A percentile compares a stretch with the other conserved stretches of the same genome.
These are phyloP conservation scores for Metalampra italica DNA, from an alignment of 2,888 invertebrate species.

Conservation along the genomic window DNA sequence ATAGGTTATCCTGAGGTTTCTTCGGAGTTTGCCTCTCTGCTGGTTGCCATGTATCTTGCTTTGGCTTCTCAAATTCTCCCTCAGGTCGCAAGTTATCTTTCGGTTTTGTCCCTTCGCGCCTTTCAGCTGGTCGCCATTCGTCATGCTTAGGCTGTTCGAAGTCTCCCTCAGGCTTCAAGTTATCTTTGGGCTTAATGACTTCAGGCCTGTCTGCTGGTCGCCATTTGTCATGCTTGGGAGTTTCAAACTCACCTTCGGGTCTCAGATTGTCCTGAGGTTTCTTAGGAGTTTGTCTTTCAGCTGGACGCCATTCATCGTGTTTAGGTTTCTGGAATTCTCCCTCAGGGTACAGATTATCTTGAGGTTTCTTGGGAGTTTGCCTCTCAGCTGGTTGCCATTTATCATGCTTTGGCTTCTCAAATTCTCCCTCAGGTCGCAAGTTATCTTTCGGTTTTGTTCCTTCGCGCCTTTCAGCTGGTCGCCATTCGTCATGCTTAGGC, in stretches of 20 bases:
- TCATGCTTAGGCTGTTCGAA: constrained; percentile 61
- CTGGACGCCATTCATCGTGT: constrained; percentile 54
- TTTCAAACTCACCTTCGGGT: constrained; percentile 76
- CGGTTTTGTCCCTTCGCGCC: constrained; percentile 61
- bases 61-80: constrained; percentile 51
- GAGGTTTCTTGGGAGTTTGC: constrained; percentile 45
- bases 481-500: constrained; percentile 50
- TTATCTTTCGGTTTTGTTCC: constrained; percentile 45
- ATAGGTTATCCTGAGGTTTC: constrained; percentile 68
- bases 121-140: constrained; percentile 58
- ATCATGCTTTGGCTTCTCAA: constrained; percentile 59
- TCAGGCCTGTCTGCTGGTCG: constrained; percentile 50
- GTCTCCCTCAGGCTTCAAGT: constrained; percentile 65
- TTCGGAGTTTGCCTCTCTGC: constrained; percentile 50
- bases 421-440: constrained; percentile 65
- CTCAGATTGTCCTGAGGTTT: constrained; percentile 70
- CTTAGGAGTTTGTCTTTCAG: constrained; percentile 54
- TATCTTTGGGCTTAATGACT: constrained; percentile 40
- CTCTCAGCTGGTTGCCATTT: constrained; percentile 53
- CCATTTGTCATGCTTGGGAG: constrained; percentile 57
- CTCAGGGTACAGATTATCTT: constrained; percentile 72
- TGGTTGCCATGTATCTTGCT: constrained; percentile 51
- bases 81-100: constrained; percentile 57
- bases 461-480: constrained; percentile 45
- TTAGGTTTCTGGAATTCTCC: constrained; percentile 74